phyloP scores from a whole-genome alignment of 2,888 invertebrate genomes.

The Mylabris sibirica region DNA sequence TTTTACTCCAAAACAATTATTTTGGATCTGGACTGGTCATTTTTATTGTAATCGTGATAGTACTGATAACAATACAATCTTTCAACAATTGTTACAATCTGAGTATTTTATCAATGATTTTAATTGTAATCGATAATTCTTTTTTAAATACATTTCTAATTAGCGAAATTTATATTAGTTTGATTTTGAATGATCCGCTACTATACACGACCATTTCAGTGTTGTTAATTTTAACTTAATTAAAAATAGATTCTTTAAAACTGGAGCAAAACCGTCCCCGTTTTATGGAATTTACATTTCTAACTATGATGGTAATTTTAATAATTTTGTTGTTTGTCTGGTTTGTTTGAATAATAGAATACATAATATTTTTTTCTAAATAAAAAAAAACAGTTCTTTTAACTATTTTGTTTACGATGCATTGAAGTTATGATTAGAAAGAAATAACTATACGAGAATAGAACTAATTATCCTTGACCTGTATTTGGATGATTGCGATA shows the following conservation, averaged over 20 bases:
- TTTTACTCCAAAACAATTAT: constrained; percentile 68
- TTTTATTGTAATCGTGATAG: constrained; percentile 38
- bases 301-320: not conserved
- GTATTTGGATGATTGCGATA: not conserved
- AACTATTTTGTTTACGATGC: not conserved
- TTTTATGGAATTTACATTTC: not conserved
- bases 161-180: not conserved
- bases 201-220: not conserved
- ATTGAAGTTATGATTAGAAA: not conserved
- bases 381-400: not conserved
- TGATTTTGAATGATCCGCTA: not conserved
- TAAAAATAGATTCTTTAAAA: constrained; percentile 2
- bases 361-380: not conserved
- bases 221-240: not conserved
- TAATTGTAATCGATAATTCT: not conserved
- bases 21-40: constrained; percentile 58
- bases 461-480: not conserved
- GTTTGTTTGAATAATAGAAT: not conserved
- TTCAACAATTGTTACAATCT: not conserved
- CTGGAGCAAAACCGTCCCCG: not conserved
- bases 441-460: not conserved
- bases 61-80: not conserved
- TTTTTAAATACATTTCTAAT: not conserved
- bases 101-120: not conserved
- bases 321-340: not conserved